Evolutionary conservation across 2,113 vertebrate genomes (phyloP).

Genomic region (Thalassoma bifasciatum): DNA sequence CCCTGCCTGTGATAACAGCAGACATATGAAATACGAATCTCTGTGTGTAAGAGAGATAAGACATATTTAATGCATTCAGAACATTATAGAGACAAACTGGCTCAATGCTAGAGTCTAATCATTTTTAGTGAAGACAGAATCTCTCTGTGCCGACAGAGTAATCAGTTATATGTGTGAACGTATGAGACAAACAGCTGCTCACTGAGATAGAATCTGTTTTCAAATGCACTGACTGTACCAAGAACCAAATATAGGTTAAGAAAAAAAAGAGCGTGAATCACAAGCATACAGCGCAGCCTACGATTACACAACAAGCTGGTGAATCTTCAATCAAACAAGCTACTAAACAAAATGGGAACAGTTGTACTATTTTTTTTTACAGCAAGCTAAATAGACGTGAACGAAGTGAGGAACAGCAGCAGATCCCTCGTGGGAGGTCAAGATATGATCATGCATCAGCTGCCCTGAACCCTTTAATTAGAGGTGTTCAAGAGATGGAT

Average conservation of each 20-base stretch:
- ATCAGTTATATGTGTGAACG: slow-evolving; percentile 1
- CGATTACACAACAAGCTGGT: slow-evolving; percentile 44
- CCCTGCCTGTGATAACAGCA: background rate
- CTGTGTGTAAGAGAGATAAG: background rate
- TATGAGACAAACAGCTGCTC: slow-evolving; percentile 28
- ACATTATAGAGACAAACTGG: slow-evolving; percentile 7
- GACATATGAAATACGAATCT: slow-evolving; percentile 11
- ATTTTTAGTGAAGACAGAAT: background rate
- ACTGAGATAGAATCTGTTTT: slow-evolving; percentile 22
- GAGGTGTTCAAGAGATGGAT: slow-evolving; percentile 48
- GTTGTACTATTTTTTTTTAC: slow-evolving; percentile 1
- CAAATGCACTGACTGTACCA: slow-evolving; percentile 20
- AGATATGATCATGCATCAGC: slow-evolving; percentile 58
- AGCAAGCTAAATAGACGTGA: slow-evolving; percentile 16
- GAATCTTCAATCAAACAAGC: slow-evolving; percentile 31
- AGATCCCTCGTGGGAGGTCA: slow-evolving; percentile 43
- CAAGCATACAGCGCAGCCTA: slow-evolving; percentile 31
- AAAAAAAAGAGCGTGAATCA: slow-evolving; percentile 40
- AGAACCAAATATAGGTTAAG: slow-evolving; percentile 40
- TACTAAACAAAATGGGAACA: slow-evolving; percentile 34
- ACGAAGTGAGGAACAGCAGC: slow-evolving; percentile 30
- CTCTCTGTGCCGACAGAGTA: background rate
- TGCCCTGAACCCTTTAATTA: slow-evolving; percentile 59
- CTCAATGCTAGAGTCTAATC: slow-evolving; percentile 2
- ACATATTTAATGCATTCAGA: background rate